Conservation (phyloP, 2,797 vertebrate species). For the Pseudotriccus pelzelni region DNA sequence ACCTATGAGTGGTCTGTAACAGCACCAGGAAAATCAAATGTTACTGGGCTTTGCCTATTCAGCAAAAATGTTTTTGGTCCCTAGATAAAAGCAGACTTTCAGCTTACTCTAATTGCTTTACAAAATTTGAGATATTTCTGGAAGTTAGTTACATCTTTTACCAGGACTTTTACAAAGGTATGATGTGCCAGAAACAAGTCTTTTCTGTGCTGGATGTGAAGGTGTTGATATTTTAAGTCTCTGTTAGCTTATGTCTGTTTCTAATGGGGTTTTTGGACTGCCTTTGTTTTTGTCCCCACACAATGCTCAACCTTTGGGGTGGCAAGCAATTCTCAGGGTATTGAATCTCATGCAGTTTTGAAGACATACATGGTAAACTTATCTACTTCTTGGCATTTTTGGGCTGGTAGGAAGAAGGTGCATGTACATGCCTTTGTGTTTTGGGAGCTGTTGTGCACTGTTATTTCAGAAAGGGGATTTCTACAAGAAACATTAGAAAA, state of each 20-base stretch:
- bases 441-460: background rate
- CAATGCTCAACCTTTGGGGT: background rate
- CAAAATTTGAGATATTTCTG: background rate
- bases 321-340: background rate
- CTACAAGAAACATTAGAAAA: background rate
- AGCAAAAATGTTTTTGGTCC: background rate
- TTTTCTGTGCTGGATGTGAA: background rate
- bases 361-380: background rate
- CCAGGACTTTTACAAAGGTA: background rate
- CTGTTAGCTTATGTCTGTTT: background rate
- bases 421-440: accelerated
- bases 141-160: background rate
- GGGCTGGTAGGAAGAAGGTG: background rate
- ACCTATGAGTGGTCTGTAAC: background rate
- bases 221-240: background rate
- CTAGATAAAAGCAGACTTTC: background rate
- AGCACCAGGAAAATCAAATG: background rate
- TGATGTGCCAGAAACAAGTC: background rate
- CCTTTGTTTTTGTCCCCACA: background rate
- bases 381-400: background rate
- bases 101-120: background rate
- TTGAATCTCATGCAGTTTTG: background rate
- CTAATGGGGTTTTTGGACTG: background rate
- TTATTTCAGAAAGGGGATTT: background rate
- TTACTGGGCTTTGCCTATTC: background rate